Evolutionary conservation across 2,797 vertebrate species (phyloP).

Genomic region (Morelia viridis): DNA sequence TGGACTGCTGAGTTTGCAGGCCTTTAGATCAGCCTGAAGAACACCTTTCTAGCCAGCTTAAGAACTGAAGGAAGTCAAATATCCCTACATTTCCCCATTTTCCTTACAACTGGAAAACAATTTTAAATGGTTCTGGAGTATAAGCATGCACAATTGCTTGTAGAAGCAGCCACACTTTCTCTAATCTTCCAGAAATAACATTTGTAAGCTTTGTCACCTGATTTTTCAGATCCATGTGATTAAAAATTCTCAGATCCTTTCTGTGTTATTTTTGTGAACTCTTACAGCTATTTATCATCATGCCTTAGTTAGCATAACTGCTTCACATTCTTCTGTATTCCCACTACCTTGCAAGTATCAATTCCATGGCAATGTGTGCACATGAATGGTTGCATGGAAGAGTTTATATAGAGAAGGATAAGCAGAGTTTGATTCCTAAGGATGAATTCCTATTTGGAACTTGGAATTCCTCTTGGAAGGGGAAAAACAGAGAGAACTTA

Average conservation of each 20-base stretch:
- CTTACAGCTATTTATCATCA: background rate
- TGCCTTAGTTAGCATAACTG: background rate
- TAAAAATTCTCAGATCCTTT: background rate
- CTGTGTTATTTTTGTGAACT: background rate
- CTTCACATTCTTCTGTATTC: background rate
- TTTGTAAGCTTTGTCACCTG: slow-evolving; percentile 8
- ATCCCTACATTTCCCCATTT: background rate
- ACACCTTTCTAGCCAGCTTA: background rate
- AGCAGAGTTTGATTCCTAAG: background rate
- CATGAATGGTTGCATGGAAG: background rate
- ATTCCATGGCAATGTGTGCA: background rate
- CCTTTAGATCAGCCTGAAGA: background rate
- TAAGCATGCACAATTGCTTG: background rate
- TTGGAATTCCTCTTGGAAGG: background rate
- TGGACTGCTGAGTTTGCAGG: background rate
- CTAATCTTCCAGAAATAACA: slow-evolving; percentile 8
- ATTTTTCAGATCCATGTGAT: background rate
- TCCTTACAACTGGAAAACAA: background rate
- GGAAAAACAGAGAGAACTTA: background rate
- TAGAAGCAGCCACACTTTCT: background rate
- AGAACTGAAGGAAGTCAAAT: background rate
- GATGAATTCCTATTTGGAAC: background rate
- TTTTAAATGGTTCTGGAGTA: background rate
- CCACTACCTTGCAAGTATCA: background rate
- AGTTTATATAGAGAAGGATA: background rate